These are phyloP conservation scores for Acrocyrtus sp. DNA, from an alignment of 2,888 invertebrate species.

Conservation along the genomic window DNA sequence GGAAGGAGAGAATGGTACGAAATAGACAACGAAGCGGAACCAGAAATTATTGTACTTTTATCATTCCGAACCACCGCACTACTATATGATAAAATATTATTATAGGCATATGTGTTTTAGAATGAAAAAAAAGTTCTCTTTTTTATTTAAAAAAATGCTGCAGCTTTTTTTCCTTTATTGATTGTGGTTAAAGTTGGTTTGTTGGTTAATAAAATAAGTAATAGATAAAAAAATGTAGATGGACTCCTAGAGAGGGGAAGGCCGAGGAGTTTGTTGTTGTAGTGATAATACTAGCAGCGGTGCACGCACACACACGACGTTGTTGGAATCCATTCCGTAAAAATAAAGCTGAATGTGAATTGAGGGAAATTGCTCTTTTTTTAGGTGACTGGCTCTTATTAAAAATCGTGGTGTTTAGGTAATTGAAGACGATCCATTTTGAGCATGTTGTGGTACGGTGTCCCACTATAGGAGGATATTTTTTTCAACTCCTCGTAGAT, in stretches of 20 bases:
- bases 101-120: no score
- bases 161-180: constrained; percentile 13
- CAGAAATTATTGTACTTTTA: constrained; percentile 1
- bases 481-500: neutral
- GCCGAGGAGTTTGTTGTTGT: neutral
- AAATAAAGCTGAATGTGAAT: no score
- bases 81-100: no score
- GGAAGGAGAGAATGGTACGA: constrained; percentile 22
- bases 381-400: constrained; percentile 22
- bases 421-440: constrained; percentile 41
- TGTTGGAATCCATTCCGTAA: no score
- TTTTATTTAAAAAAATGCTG: no score
- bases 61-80: no score
- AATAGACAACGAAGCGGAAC: constrained; percentile 20
- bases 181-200: constrained; percentile 19
- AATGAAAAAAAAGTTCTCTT: no score
- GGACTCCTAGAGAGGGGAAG: neutral
- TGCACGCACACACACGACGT: neutral
- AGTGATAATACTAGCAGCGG: neutral
- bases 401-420: constrained; percentile 45
- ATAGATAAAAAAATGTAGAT: constrained; percentile 23
- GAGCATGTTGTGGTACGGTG: constrained; percentile 46
- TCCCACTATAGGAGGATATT: constrained; percentile 11
- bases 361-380: constrained; percentile 12
- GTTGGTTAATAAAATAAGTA: no score